Evolutionary conservation across 64 coral and sea anemone genomes (phyloP), one percentile per base, ranked within the genome.

Genomic region (Pocillopora verrucosa): DNA sequence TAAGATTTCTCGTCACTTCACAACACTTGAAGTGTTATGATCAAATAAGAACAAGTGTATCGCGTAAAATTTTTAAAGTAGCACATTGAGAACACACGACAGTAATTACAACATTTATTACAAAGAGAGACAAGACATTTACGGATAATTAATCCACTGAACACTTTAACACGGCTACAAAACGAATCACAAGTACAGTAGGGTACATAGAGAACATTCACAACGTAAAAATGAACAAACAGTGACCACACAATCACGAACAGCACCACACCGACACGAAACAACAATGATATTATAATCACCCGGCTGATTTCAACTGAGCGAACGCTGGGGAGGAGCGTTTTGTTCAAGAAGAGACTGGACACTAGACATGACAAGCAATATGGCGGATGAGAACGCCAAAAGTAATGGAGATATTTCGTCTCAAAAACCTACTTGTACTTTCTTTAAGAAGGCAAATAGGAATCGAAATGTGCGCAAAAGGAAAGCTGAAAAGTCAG

Each of bases 31-130:
- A 84, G 61, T 85, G 77, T 74, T 56, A 59, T 79, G 94, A 96
- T 96, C 94, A 96, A 91, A 96, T 96, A 96, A 96, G 94, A 92
- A 92, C 94, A 96, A 96, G 94, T 92, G 94, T 92, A 92, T 96
- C 94, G 78, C 60, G 59, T 11, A 93, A 85, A 56, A 45, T 79
- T 60, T 26, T 41, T 59, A 87, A 62, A 70, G 26, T 35, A 34
- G 16, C 34, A 88, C 59, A 83, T 56, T 41, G 22, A 76, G 22
- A 45, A 57, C 22, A 7, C 38, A 65, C 10, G 76, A 26, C 58
- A 74, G 16, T 30, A 75, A 9, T 38, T 38, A 34, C 1, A 25
- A 78, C 58, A 68, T 30, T 3, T 19, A 9, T 51, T 51, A 51
- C 41, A 51, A 51, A 51, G 41, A 51, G 7, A 51, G 7, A 51